Conservation (phyloP, 2,113 vertebrate genomes). For the Pionites leucogaster region DNA sequence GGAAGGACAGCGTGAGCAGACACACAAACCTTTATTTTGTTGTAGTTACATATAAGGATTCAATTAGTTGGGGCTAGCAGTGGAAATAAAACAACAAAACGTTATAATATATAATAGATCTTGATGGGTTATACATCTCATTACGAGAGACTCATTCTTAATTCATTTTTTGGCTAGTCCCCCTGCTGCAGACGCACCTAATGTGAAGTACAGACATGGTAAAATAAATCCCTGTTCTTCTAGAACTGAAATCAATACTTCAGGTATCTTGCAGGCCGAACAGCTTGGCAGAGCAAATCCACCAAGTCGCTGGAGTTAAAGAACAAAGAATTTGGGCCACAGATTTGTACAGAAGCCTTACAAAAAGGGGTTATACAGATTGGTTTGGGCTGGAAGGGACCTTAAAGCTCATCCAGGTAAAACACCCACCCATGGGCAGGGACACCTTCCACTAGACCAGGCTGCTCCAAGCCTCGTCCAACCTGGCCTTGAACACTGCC, state of each 20-base stretch:
- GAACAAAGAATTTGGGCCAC: neutral
- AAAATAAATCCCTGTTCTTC: neutral
- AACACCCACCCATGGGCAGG: neutral
- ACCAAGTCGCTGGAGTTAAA: neutral
- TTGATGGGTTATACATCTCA: neutral
- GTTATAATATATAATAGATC: neutral
- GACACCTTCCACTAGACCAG: neutral
- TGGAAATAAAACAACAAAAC: neutral
- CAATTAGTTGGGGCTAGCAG: neutral
- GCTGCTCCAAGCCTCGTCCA: neutral
- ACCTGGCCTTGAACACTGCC: neutral
- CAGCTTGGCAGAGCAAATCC: neutral
- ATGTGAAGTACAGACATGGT: fast-evolving
- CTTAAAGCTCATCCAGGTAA: neutral
- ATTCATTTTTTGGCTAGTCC: neutral
- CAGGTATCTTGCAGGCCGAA: neutral
- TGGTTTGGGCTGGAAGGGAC: neutral
- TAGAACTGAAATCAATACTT: neutral
- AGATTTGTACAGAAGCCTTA: neutral
- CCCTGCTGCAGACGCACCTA: neutral
- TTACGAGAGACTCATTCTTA: neutral
- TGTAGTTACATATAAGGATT: neutral
- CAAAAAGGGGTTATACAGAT: neutral
- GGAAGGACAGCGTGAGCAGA: neutral
- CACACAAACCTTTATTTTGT: neutral